Conservation (phyloP, 1,140 invertebrate genomes). For the Belonocnema kinseyi region DNA sequence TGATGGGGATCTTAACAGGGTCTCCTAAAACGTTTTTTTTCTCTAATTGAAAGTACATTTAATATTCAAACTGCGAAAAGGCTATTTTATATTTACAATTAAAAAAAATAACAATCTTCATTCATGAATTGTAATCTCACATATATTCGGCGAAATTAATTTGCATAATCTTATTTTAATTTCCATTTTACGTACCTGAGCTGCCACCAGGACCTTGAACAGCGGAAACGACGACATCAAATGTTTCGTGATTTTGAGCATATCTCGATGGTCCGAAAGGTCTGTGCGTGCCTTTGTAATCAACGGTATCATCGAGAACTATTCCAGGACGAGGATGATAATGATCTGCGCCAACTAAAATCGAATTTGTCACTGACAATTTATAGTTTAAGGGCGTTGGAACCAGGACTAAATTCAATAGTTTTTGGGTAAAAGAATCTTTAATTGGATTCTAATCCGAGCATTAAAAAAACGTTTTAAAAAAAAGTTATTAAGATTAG, state of each 20-base stretch:
- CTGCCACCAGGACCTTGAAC: slow-evolving; percentile 85
- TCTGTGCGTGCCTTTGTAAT: slow-evolving; percentile 68
- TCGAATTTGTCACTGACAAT: neutral
- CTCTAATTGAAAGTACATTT: neutral
- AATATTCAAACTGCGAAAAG: too few relatives aligned
- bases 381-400: too few relatives aligned
- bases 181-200: slow-evolving; percentile 53
- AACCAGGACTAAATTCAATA: too few relatives aligned
- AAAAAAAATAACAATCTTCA: too few relatives aligned
- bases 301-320: slow-evolving; percentile 84
- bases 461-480: too few relatives aligned
- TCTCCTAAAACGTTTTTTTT: slow-evolving; percentile 48
- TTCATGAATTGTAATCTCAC: too few relatives aligned
- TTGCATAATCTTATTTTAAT: neutral
- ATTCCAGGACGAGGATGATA: slow-evolving; percentile 88
- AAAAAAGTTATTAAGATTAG: too few relatives aligned
- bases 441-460: too few relatives aligned
- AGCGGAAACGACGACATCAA: slow-evolving; percentile 91
- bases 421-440: too few relatives aligned
- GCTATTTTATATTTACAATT: too few relatives aligned
- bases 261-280: slow-evolving; percentile 69
- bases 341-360: slow-evolving; percentile 60
- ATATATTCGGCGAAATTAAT: too few relatives aligned
- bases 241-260: slow-evolving; percentile 83
- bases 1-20: slow-evolving; percentile 69